These are phyloP conservation scores for Magallana ariakensis DNA, from an alignment of 1,140 invertebrate genomes.

Conservation along the genomic window DNA sequence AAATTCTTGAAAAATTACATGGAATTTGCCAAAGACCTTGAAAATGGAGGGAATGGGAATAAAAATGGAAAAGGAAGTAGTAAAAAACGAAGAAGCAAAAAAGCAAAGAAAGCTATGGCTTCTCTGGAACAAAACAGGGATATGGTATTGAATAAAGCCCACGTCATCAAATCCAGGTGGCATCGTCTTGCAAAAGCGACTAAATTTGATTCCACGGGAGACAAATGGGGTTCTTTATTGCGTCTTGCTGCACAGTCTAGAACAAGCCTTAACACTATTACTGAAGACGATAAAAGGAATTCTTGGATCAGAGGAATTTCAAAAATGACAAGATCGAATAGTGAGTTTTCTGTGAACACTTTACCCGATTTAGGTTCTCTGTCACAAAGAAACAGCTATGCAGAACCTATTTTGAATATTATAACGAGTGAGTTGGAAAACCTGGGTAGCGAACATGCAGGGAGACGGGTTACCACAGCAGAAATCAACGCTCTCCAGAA, in stretches of 20 bases:
- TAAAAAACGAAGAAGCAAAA: slow-evolving; percentile 64
- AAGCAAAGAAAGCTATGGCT: slow-evolving; percentile 65
- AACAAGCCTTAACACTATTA: slow-evolving; percentile 67
- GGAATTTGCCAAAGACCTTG: slow-evolving; percentile 72
- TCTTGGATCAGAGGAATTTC: slow-evolving; percentile 58
- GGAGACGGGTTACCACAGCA: background rate
- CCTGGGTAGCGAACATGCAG: slow-evolving; percentile 36
- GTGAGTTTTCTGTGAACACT: slow-evolving; percentile 53
- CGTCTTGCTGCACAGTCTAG: slow-evolving; percentile 65
- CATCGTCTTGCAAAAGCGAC: slow-evolving; percentile 61
- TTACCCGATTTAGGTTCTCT: slow-evolving; percentile 54
- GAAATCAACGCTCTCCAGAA: slow-evolving; percentile 35
- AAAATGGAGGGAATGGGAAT: slow-evolving; percentile 60
- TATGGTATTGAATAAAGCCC: slow-evolving; percentile 68
- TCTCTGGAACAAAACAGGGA: slow-evolving; percentile 67
- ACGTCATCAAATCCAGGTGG: slow-evolving; percentile 67
- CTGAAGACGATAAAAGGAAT: slow-evolving; percentile 67
- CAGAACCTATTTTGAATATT: slow-evolving; percentile 64
- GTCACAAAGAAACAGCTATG: slow-evolving; percentile 56
- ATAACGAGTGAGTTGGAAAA: slow-evolving; percentile 60
- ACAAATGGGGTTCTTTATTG: slow-evolving; percentile 68
- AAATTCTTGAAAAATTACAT: slow-evolving; percentile 73
- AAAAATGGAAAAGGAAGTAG: slow-evolving; percentile 56
- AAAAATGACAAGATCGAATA: slow-evolving; percentile 57
- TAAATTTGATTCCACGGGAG: slow-evolving; percentile 53